A percentile compares a stretch with the other conserved stretches of the same genome.
Conservation (phyloP, 2,888 invertebrate genomes). For the Chloroclystis v-ata region DNA sequence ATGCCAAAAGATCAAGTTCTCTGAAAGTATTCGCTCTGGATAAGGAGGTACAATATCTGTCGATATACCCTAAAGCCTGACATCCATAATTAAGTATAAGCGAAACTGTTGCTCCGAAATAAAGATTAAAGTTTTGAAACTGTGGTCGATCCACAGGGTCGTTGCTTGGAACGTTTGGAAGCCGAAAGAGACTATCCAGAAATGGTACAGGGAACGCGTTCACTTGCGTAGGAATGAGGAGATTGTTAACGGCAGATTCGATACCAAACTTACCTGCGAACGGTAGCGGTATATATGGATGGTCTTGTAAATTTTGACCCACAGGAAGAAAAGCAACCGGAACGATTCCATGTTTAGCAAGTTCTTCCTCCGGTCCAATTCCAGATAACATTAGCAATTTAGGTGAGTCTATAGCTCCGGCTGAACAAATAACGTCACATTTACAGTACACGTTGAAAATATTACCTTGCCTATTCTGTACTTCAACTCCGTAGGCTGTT, state of each 20-base stretch:
- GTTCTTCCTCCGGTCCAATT: constrained; percentile 51
- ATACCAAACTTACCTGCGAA: constrained; percentile 48
- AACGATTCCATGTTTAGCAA: constrained; percentile 43
- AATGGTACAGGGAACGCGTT: constrained; percentile 46
- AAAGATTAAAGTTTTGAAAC: constrained; percentile 56
- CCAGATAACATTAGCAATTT: constrained; percentile 64
- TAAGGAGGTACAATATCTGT: constrained; percentile 41
- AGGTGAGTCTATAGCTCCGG: constrained; percentile 57
- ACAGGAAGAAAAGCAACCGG: constrained; percentile 56
- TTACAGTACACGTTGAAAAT: constrained; percentile 43
- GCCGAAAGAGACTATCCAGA: constrained; percentile 47
- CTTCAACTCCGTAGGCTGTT: constrained; percentile 49
- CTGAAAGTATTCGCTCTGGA: constrained; percentile 42
- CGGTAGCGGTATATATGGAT: constrained; percentile 42
- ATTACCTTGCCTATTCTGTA: constrained; percentile 37
- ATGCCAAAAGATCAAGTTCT: constrained; percentile 42
- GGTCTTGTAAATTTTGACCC: constrained; percentile 61
- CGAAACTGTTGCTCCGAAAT: constrained; percentile 50
- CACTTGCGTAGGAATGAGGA: constrained; percentile 36
- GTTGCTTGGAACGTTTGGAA: constrained; percentile 32
- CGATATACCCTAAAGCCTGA: constrained; percentile 33
- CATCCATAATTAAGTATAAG: constrained; percentile 41
- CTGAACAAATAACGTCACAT: constrained; percentile 59
- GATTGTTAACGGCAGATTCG: constrained; percentile 48
- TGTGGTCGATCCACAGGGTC: constrained; percentile 39